Conservation (phyloP, 1,140 invertebrate genomes). For the Andrena cerasifolii region DNA sequence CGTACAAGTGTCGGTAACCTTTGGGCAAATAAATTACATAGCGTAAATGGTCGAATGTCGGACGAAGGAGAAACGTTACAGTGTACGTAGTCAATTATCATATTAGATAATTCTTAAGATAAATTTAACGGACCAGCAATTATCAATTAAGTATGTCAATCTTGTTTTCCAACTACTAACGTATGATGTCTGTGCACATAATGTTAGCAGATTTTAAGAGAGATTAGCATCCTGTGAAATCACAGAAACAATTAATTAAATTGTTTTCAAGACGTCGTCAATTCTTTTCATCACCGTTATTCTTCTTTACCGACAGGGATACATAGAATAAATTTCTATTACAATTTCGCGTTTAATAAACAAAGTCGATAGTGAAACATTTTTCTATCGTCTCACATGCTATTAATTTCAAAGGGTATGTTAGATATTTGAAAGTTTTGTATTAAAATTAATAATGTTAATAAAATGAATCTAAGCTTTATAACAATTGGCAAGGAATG, state of each 20-base stretch:
- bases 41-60: conserved; percentile 22
- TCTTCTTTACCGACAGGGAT: neutral
- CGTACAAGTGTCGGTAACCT: conserved; percentile 13
- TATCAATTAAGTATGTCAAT: neutral
- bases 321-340: neutral
- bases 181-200: too few relatives aligned
- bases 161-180: too few relatives aligned
- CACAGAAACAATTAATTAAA: too few relatives aligned
- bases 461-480: neutral
- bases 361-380: neutral
- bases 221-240: too few relatives aligned
- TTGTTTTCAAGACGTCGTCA: too few relatives aligned
- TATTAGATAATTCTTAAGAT: conserved; percentile 35
- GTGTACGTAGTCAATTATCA: conserved; percentile 35
- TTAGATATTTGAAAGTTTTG: neutral
- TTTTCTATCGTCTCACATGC: neutral
- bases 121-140: conserved; percentile 46
- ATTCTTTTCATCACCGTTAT: neutral
- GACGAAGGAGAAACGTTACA: conserved; percentile 27
- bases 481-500: neutral
- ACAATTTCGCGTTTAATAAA: neutral
- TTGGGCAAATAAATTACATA: conserved; percentile 5
- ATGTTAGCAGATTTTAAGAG: too few relatives aligned
- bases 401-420: neutral
- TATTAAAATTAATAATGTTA: too few relatives aligned